Base-by-base conservation (phyloP, 1,140 invertebrate genomes). In the Colletes gigas region DNA sequence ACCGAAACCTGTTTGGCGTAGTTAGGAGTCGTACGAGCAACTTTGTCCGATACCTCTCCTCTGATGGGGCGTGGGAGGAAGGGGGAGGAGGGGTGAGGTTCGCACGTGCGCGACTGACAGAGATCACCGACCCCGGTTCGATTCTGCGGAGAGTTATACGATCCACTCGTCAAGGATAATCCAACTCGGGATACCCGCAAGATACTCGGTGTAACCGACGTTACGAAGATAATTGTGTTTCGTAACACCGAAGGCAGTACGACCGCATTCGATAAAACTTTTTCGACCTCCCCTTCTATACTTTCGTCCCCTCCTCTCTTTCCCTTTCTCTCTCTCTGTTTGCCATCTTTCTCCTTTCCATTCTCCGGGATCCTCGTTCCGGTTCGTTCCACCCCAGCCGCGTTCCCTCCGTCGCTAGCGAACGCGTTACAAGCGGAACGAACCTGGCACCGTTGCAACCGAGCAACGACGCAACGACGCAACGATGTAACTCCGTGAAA, bases 191-290 rank as follows among this genome's bases (percentile, higher is more conserved):
- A 41, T n/a, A 17, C 50, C 39, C 55, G 71, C 6, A 77, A 78
- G 77, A 73, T 54, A 78, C 54, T 39, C 63, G 79, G 41, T 55
- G 83, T 82, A 79, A 86, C 70, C 79, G 83, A 86, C 86, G 81
- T 84, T 87, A 83, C 88, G 62, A 89, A 88, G 90, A 89, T 90
- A 91, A 90, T 91, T 90, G 89, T 86, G 84, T 90, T 90, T 86
- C 83, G 86, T 63, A 68, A 74, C 72, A 75, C 68, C 82, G 84
- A 81, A 85, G 87, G 84, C 81, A 85, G 78, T 83, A 87, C 88
- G 83, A 88, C 87, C 89, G 77, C 87, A 88, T 87, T 90, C 87
- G 89, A 90, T 88, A 88, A 90, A 91, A 90, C 88, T 91, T 91
- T 90, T 91, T 88, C 83, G 71, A 66, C 80, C 75, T 72, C 44